Evolutionary conservation across 2,113 vertebrate genomes (phyloP), one percentile per base, ranked within the genome.

Genomic region (Pica pica): DNA sequence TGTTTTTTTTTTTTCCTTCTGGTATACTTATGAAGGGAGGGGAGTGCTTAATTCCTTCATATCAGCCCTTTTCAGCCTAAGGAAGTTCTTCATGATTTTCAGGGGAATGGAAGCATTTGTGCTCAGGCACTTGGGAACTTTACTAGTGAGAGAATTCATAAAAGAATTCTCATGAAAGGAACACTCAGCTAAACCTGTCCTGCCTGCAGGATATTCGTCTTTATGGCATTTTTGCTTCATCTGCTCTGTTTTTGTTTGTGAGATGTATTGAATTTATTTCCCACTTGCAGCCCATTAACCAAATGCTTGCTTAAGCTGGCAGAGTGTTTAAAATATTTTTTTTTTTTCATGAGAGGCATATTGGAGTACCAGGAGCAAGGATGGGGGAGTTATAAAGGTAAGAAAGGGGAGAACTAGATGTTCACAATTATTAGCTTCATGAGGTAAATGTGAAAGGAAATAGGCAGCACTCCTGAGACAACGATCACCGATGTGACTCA

Each of bases 401-500:
- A 67, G 84, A 86, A 24, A 79, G 30, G 9, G 35, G 35, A 84
- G 35, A 95, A 37, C 7, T 50, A 49, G 31, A 10, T 76, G 21
- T 47, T 47, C 41, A 35, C 30, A 80, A 41, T 83, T 83, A 56
- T 39, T 52, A 71, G 17, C 30, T 86, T 77, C 63, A 50, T 69
- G 63, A 80, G 24, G 39, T 59, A 65, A 63, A 63, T 59, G 19
- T 56, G 52, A 67, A 81, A 61, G 39, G 33, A 46, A 53, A 60
- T 47, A 70, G 42, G 16, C 61, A 71, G 35, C 0, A 1, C 17
- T 91, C 21, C 55, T 44, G 53, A 87, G 59, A 89, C n/a, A 37
- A 30, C 63, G 41, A 53, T 90, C 50, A 76, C 20, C 0, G 0
- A 4, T n/a, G 21, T 75, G 47, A 79, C 13, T 89, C 35, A 3